These are phyloP conservation scores for Hypotaenidia philippensis DNA, from an alignment of 2,797 vertebrate species.

Conservation along the genomic window DNA sequence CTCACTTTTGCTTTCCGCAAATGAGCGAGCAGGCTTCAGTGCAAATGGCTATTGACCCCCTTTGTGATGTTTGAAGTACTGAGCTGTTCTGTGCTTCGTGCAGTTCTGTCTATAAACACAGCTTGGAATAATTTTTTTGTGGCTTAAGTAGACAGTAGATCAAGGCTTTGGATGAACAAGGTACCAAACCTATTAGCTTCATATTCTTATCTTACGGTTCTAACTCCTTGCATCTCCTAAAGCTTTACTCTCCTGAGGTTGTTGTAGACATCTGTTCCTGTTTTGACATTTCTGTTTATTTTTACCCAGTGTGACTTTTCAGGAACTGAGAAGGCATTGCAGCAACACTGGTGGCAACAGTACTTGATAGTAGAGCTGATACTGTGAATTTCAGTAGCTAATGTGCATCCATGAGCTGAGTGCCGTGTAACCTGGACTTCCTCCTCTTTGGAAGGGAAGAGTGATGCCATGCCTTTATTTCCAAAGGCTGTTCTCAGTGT, in stretches of 20 bases:
- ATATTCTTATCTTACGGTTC: background rate
- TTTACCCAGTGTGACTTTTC: background rate
- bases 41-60: background rate
- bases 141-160: background rate
- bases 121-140: background rate
- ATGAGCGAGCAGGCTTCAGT: background rate
- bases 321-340: background rate
- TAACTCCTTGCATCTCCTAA: background rate
- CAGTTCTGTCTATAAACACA: background rate
- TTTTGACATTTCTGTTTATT: background rate
- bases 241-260: background rate
- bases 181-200: background rate
- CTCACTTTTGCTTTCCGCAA: constrained; percentile 1
- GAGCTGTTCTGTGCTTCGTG: constrained; percentile 14
- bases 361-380: background rate
- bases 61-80: background rate
- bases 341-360: background rate
- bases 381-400: background rate
- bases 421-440: background rate
- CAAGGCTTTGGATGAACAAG: background rate
- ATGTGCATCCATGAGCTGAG: background rate
- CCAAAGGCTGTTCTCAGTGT: background rate
- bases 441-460: background rate
- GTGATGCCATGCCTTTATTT: background rate
- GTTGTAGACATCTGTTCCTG: background rate